Evolutionary conservation across 2,888 invertebrate genomes (phyloP).

Genomic region (Drosophila paramelanica): DNA sequence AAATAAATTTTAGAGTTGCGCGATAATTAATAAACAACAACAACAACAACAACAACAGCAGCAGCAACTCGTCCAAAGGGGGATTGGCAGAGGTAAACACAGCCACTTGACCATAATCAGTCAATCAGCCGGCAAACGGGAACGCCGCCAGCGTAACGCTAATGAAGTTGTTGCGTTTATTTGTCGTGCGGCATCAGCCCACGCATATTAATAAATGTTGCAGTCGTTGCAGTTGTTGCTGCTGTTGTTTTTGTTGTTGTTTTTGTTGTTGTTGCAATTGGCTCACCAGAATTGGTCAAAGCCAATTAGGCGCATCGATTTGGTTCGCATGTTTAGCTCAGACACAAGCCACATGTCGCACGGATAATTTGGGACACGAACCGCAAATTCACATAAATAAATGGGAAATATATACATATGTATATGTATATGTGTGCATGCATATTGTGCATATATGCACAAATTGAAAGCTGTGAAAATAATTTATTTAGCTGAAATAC

Average conservation of each 20-base stretch:
- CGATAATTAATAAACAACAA: slow-evolving; percentile 65
- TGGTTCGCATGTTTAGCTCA: slow-evolving; percentile 58
- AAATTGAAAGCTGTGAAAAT: slow-evolving; percentile 53
- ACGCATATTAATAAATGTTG: slow-evolving; percentile 68
- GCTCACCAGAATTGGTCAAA: slow-evolving; percentile 51
- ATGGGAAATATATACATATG: slow-evolving; percentile 1
- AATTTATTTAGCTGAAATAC: slow-evolving; percentile 45
- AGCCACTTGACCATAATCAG: slow-evolving; percentile 79
- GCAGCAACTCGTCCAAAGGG: background rate
- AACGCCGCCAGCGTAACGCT: slow-evolving; percentile 45
- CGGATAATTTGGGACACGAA: slow-evolving; percentile 44
- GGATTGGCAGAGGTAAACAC: slow-evolving; percentile 21
- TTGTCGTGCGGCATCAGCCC: slow-evolving; percentile 62
- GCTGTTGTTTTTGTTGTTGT: background rate
- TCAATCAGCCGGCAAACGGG: slow-evolving; percentile 73
- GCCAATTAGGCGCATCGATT: slow-evolving; percentile 77
- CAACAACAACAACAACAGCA: too few species aligned
- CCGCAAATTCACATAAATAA: slow-evolving; percentile 22
- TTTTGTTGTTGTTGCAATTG: slow-evolving; percentile 20
- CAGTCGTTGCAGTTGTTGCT: slow-evolving; percentile 9
- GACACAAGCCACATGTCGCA: slow-evolving; percentile 61
- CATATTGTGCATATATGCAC: slow-evolving; percentile 4
- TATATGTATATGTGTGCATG: background rate
- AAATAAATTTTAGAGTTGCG: slow-evolving; percentile 54
- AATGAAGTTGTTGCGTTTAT: slow-evolving; percentile 78